These are phyloP conservation scores for Rhagonycha fulva DNA, from an alignment of 2,888 invertebrate species.

Conservation along the genomic window DNA sequence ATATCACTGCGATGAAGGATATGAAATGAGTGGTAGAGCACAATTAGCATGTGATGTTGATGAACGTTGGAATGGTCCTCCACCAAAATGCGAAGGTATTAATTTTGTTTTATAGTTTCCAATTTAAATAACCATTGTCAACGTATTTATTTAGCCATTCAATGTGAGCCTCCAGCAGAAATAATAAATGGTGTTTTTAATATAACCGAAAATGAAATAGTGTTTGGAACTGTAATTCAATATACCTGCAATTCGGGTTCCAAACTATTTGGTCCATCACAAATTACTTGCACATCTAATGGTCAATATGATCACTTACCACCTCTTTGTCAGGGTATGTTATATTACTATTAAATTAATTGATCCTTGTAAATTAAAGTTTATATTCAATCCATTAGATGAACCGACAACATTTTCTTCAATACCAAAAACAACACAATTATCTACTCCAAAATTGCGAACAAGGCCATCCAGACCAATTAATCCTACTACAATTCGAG, in stretches of 20 bases:
- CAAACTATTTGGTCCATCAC: slow-evolving; percentile 68
- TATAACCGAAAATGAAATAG: slow-evolving; percentile 62
- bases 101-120: not conserved
- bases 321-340: slow-evolving; percentile 70
- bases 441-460: slow-evolving; percentile 44
- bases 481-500: slow-evolving; percentile 54
- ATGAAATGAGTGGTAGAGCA: slow-evolving; percentile 83
- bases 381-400: slow-evolving; percentile 52
- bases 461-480: slow-evolving; percentile 51
- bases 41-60: slow-evolving; percentile 88
- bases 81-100: slow-evolving; percentile 83
- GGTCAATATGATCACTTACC: slow-evolving; percentile 80
- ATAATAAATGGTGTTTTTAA: slow-evolving; percentile 66
- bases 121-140: slow-evolving; percentile 8
- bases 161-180: slow-evolving; percentile 71
- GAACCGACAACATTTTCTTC: slow-evolving; percentile 50
- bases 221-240: slow-evolving; percentile 74
- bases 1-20: slow-evolving; percentile 81
- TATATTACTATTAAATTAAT: not conserved
- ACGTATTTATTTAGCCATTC: slow-evolving; percentile 60
- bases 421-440: slow-evolving; percentile 42
- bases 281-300: slow-evolving; percentile 71
- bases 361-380: not conserved
- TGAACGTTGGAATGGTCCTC: slow-evolving; percentile 92
- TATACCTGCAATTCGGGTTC: slow-evolving; percentile 76